A percentile compares a stretch with the other conserved stretches of the same genome.
These are phyloP conservation scores for Chloroceryle inda DNA, from an alignment of 2,797 vertebrate species.

Conservation along the genomic window DNA sequence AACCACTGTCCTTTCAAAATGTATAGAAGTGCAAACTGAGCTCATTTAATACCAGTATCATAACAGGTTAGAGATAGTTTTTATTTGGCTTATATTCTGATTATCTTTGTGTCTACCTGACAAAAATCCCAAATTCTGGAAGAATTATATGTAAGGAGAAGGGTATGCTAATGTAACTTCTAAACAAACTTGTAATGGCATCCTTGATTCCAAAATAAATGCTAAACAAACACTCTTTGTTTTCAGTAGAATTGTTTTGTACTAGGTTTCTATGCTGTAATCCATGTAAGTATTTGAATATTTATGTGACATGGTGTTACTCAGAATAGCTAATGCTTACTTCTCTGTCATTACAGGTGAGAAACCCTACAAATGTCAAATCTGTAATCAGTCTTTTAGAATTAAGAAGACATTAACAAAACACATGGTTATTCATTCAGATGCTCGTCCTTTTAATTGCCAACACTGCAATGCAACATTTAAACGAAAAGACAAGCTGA, in stretches of 20 bases:
- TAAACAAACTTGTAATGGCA: background rate
- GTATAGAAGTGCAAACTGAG: background rate
- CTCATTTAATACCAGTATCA: background rate
- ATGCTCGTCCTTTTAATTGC: constrained; percentile 96
- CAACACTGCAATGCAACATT: constrained; percentile 95
- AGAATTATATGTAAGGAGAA: background rate
- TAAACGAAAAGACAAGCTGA: constrained; percentile 97
- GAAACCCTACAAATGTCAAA: constrained; percentile 95
- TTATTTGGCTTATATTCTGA: background rate
- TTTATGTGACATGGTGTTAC: background rate
- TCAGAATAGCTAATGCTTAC: background rate
- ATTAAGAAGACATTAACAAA: constrained; percentile 99
- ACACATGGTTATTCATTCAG: constrained; percentile 98
- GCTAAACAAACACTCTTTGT: background rate
- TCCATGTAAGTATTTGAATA: background rate
- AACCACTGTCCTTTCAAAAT: background rate
- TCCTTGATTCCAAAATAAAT: background rate
- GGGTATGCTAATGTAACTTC: background rate
- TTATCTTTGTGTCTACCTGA: background rate
- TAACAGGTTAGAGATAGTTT: background rate
- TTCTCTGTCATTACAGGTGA: constrained; percentile 84
- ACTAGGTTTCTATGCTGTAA: background rate
- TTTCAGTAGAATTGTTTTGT: background rate
- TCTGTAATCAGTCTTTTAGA: constrained; percentile 95
- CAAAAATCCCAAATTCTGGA: background rate